These are phyloP conservation scores for Siniperca obscura DNA, from an alignment of 2,797 vertebrate genomes.

Conservation along the genomic window DNA sequence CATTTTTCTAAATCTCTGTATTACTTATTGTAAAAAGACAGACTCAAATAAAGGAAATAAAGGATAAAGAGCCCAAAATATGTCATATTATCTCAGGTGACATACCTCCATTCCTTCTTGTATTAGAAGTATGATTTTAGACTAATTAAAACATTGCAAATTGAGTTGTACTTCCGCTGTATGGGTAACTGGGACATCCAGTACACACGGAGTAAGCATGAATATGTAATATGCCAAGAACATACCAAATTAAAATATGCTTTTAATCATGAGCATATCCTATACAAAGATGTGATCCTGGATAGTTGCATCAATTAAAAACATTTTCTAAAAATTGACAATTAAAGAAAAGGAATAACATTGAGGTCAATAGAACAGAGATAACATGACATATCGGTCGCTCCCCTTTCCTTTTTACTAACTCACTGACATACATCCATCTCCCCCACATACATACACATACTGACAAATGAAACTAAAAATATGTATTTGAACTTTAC, in stretches of 20 bases:
- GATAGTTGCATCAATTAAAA: conserved; percentile 1
- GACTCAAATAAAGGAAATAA: not conserved
- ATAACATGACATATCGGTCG: not conserved
- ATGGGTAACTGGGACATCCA: conserved; percentile 45
- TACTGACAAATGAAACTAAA: not conserved
- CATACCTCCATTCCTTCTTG: not conserved
- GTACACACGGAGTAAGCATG: conserved; percentile 25
- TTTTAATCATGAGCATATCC: conserved; percentile 20
- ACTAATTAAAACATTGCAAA: conserved; percentile 28
- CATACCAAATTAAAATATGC: conserved; percentile 15
- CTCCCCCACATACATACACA: not conserved
- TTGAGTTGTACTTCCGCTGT: conserved; percentile 8
- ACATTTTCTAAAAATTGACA: not conserved
- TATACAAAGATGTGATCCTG: conserved; percentile 12
- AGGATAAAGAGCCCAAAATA: conserved; percentile 2
- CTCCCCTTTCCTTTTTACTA: not conserved
- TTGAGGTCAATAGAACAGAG: not conserved
- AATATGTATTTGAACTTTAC: conserved; percentile 12
- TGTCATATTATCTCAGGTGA: conserved; percentile 25
- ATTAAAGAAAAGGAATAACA: not conserved
- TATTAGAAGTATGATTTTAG: conserved; percentile 13
- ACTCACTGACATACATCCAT: not conserved
- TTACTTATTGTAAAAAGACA: conserved; percentile 10
- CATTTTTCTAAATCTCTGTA: not conserved
- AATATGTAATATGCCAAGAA: conserved; percentile 25